These are phyloP conservation scores for Eurypyga helias DNA, from an alignment of 2,113 vertebrate species.

Conservation along the genomic window DNA sequence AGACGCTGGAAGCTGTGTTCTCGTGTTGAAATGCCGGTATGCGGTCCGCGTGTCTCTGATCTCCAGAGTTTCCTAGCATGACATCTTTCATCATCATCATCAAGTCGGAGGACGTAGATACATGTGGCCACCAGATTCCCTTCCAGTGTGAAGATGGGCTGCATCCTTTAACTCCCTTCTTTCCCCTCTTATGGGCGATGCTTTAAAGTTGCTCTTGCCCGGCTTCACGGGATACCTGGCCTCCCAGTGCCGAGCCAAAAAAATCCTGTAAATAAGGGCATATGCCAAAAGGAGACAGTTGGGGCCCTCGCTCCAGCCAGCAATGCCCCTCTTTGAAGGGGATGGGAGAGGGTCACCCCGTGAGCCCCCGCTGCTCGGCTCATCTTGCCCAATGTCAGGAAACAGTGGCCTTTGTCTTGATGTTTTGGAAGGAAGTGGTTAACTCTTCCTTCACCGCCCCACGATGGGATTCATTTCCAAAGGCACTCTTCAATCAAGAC, in stretches of 20 bases:
- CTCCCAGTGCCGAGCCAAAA: neutral
- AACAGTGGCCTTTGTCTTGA: neutral
- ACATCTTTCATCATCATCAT: slow-evolving; percentile 77
- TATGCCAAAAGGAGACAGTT: neutral
- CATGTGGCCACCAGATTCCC: slow-evolving; percentile 81
- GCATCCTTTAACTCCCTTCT: slow-evolving; percentile 70
- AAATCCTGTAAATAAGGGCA: neutral
- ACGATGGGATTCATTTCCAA: neutral
- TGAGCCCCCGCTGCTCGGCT: neutral
- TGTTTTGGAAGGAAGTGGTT: slow-evolving; percentile 54
- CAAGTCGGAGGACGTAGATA: slow-evolving; percentile 51
- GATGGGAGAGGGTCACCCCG: fast-evolving
- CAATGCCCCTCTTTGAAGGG: neutral
- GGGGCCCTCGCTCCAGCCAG: neutral
- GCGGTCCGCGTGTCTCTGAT: slow-evolving; percentile 61
- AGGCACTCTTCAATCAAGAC: slow-evolving; percentile 69
- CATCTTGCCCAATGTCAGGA: neutral
- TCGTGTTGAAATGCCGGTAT: slow-evolving; percentile 66
- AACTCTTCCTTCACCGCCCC: slow-evolving; percentile 40
- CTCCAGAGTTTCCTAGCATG: slow-evolving; percentile 66
- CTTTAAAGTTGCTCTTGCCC: slow-evolving; percentile 62
- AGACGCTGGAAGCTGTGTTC: slow-evolving; percentile 62
- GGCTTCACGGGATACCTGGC: neutral
- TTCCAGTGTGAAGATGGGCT: slow-evolving; percentile 57
- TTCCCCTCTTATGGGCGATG: slow-evolving; percentile 33